These are phyloP conservation scores for Phyllopteryx taeniolatus DNA, from an alignment of 2,113 vertebrate species.

Conservation along the genomic window DNA sequence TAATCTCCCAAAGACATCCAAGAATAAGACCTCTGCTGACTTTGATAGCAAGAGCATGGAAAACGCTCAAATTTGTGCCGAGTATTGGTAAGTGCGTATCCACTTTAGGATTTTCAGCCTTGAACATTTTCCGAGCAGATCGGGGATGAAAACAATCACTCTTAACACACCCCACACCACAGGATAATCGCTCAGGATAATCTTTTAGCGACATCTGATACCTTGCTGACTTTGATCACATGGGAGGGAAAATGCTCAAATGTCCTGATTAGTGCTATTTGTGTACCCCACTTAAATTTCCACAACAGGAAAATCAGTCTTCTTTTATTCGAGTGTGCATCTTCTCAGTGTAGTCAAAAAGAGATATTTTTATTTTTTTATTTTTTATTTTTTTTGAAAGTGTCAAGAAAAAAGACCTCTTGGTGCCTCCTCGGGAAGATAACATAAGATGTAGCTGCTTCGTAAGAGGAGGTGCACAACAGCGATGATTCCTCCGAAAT, in stretches of 20 bases:
- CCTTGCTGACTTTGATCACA: too few relatives aligned
- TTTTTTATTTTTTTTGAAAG: not conserved
- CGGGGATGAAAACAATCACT: too few relatives aligned
- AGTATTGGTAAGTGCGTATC: too few relatives aligned
- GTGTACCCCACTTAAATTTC: not conserved
- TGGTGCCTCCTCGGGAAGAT: conserved; percentile 63
- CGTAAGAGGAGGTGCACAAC: conserved; percentile 67
- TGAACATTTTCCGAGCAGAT: too few relatives aligned
- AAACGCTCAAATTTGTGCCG: too few relatives aligned
- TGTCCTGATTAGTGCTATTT: too few relatives aligned
- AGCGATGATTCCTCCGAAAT: conserved; percentile 76
- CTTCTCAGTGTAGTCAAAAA: not conserved
- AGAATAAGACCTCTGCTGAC: too few relatives aligned
- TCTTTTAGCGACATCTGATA: not conserved
- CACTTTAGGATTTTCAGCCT: too few relatives aligned
- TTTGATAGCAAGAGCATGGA: too few relatives aligned
- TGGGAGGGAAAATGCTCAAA: too few relatives aligned
- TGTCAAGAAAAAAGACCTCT: conserved; percentile 41
- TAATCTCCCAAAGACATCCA: too few relatives aligned
- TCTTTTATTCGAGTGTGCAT: not conserved
- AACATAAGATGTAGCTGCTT: conserved; percentile 72
- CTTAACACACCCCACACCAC: not conserved
- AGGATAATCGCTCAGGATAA: not conserved
- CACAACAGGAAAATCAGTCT: conserved; percentile 2
- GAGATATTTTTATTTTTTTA: too few relatives aligned